phyloP scores from a whole-genome alignment of 2,888 invertebrate species.

The Quadroppia sp. region DNA sequence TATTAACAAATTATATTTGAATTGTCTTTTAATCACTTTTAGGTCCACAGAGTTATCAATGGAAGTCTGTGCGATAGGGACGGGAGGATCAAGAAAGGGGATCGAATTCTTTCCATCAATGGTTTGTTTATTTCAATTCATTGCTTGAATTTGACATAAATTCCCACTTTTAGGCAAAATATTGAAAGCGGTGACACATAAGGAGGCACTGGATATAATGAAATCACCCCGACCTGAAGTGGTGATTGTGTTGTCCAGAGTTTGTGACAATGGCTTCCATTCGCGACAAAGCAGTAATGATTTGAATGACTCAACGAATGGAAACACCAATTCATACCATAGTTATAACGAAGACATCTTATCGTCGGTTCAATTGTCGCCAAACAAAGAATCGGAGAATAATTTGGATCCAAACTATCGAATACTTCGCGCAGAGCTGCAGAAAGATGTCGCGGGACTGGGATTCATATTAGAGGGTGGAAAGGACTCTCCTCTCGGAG shows the following conservation, averaged over 20 bases:
- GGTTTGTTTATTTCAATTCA: conserved; percentile 59
- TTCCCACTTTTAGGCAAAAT: conserved; percentile 48
- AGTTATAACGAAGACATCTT: not conserved
- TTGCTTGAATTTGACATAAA: not conserved
- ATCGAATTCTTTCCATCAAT: conserved; percentile 82
- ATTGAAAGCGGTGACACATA: conserved; percentile 77
- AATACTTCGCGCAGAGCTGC: conserved; percentile 54
- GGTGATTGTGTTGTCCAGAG: conserved; percentile 67
- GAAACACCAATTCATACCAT: not conserved
- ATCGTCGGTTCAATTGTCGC: not conserved
- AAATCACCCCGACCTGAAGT: conserved; percentile 78
- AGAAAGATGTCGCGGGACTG: conserved; percentile 77
- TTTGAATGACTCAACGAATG: conserved; percentile 15
- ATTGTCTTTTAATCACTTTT: conserved; percentile 46
- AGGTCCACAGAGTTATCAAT: conserved; percentile 80
- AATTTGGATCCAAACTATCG: conserved; percentile 30
- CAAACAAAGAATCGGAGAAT: not conserved
- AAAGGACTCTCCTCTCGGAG: conserved; percentile 80
- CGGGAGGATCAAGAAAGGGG: conserved; percentile 78
- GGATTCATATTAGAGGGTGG: conserved; percentile 94
- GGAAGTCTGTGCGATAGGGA: conserved; percentile 82
- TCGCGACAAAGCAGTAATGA: conserved; percentile 21
- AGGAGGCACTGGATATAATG: conserved; percentile 77
- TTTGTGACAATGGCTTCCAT: conserved; percentile 12
- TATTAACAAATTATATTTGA: conserved; percentile 4